These are phyloP conservation scores for Drosophila prostipennis DNA, from an alignment of 2,888 invertebrate species.

Conservation along the genomic window DNA sequence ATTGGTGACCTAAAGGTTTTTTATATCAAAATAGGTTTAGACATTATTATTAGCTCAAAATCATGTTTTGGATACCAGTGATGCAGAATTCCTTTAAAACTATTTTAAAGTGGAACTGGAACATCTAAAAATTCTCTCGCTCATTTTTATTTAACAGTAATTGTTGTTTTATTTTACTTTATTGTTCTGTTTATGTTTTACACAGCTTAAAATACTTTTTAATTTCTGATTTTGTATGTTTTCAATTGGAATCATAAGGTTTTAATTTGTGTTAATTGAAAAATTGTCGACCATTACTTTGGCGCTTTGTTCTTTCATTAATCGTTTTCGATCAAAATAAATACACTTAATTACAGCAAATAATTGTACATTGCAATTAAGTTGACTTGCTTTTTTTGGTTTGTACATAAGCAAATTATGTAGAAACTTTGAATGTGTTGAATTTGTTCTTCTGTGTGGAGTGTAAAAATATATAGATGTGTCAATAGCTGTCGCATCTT, in stretches of 20 bases:
- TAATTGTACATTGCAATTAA: slow-evolving; percentile 55
- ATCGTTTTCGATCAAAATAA: slow-evolving; percentile 21
- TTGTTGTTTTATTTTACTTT: slow-evolving; percentile 23
- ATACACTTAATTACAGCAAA: slow-evolving; percentile 35
- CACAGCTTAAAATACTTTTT: slow-evolving; percentile 46
- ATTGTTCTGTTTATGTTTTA: slow-evolving; percentile 24
- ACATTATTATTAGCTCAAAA: background rate
- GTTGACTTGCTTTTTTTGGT: background rate
- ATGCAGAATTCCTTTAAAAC: background rate
- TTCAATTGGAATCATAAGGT: slow-evolving; percentile 43
- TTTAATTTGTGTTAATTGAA: slow-evolving; percentile 27
- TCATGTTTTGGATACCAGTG: background rate
- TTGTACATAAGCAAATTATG: slow-evolving; percentile 33
- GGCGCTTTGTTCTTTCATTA: slow-evolving; percentile 24
- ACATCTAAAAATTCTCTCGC: background rate
- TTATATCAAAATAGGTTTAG: no score
- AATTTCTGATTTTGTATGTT: slow-evolving; percentile 19
- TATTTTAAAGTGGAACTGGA: background rate
- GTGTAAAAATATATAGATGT: slow-evolving; percentile 41
- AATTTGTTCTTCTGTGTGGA: slow-evolving; percentile 16
- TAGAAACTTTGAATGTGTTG: slow-evolving; percentile 30
- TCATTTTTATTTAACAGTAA: slow-evolving; percentile 22
- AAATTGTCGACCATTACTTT: background rate
- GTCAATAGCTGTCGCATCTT: background rate
- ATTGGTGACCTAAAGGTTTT: no score